Conservation (phyloP, 2,113 vertebrate genomes). For the Ceyx melanurus region DNA sequence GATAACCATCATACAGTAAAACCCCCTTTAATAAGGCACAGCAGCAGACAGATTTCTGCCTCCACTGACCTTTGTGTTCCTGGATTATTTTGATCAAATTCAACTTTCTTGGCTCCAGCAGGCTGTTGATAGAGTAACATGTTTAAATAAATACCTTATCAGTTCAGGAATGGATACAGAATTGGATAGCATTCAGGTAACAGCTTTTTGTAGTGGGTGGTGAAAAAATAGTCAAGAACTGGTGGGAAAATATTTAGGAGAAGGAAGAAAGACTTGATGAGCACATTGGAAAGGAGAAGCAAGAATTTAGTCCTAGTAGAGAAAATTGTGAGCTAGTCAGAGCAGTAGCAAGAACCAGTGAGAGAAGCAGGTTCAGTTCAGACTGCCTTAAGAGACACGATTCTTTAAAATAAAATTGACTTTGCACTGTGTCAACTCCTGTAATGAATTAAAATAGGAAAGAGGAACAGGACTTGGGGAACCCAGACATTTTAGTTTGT, state of each 20-base stretch:
- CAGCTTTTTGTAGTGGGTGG: neutral
- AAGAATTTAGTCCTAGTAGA: neutral
- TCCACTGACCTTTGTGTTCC: neutral
- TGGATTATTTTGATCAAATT: neutral
- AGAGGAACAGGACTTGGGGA: neutral
- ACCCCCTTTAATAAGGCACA: neutral
- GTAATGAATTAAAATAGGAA: neutral
- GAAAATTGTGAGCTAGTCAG: neutral
- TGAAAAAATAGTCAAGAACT: neutral
- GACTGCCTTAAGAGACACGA: neutral
- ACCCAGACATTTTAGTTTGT: neutral
- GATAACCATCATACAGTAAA: neutral
- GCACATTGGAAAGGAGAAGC: neutral
- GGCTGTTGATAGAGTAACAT: neutral
- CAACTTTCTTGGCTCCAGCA: neutral
- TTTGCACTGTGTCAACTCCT: neutral
- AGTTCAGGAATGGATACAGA: neutral
- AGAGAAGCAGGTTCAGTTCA: neutral
- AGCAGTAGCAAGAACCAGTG: neutral
- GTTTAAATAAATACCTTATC: neutral
- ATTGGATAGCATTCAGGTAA: neutral
- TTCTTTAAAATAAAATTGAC: neutral
- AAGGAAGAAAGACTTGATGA: neutral
- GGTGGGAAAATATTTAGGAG: neutral
- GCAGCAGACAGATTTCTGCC: neutral